Conservation (phyloP, 2,888 invertebrate species). For the Epirrhoe alternata region DNA sequence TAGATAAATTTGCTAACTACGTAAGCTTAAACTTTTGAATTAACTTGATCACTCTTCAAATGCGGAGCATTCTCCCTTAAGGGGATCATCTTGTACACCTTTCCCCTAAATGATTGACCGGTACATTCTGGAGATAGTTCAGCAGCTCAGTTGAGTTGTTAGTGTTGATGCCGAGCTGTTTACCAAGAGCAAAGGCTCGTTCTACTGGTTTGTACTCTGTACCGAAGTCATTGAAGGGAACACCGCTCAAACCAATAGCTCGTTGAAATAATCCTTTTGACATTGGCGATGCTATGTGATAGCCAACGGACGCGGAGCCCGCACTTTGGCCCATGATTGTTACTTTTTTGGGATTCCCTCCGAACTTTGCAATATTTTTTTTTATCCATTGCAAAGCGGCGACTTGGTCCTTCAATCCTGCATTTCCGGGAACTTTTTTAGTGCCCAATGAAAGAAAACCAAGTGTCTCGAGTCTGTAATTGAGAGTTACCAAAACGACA, state of each 20-base stretch:
- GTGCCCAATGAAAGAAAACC: constrained; percentile 83
- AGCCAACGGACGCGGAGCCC: constrained; percentile 24
- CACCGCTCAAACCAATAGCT: constrained; percentile 88
- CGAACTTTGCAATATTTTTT: constrained; percentile 56
- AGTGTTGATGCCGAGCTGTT: constrained; percentile 47
- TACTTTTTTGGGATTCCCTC: constrained; percentile 56
- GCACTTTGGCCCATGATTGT: constrained; percentile 55
- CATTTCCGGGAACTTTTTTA: constrained; percentile 84
- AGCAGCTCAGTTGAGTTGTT: constrained; percentile 46
- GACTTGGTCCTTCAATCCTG: constrained; percentile 77
- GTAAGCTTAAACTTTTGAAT: no score
- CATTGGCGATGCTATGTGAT: constrained; percentile 65
- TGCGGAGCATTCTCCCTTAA: no score
- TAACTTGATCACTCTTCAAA: no score
- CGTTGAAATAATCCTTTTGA: constrained; percentile 63
- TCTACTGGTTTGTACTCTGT: constrained; percentile 78
- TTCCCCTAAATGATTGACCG: constrained; percentile 44
- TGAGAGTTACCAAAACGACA: constrained; percentile 82
- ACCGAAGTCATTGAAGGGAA: constrained; percentile 75
- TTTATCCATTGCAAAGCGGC: constrained; percentile 59
- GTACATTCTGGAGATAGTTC: constrained; percentile 47
- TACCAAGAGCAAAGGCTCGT: constrained; percentile 51
- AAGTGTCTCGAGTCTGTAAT: constrained; percentile 80
- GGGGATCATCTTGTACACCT: no score
- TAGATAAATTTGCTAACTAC: no score